These are phyloP conservation scores for Penelope pileata DNA, from an alignment of 2,113 vertebrate genomes.

Conservation along the genomic window DNA sequence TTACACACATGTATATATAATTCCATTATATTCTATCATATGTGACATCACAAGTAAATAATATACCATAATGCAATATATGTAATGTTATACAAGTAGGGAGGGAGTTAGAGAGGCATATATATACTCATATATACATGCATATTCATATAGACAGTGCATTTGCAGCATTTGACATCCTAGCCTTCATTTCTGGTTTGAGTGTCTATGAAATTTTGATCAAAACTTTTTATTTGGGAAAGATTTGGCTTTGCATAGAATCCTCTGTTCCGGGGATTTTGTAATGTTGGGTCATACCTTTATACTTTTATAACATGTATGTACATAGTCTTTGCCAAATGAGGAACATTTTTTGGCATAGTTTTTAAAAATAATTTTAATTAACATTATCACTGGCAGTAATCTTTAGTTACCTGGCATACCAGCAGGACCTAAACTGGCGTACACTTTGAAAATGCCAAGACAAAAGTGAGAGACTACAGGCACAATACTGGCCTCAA, in stretches of 20 bases:
- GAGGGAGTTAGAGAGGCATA: rapidly evolving
- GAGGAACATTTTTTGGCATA: background rate
- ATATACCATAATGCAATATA: background rate
- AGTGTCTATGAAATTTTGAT: background rate
- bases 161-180: background rate
- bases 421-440: background rate
- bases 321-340: background rate
- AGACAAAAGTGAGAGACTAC: background rate
- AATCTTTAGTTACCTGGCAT: background rate
- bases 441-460: background rate
- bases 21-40: background rate
- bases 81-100: rapidly evolving
- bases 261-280: background rate
- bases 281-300: background rate
- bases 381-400: background rate
- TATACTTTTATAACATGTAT: background rate
- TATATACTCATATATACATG: background rate
- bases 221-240: background rate
- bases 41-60: background rate
- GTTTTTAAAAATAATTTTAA: background rate
- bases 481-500: background rate
- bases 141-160: too few relatives aligned
- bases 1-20: background rate
- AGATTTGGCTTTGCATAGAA: background rate
- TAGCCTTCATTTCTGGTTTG: background rate